A percentile compares a stretch with the other conserved stretches of the same genome.
Evolutionary conservation across 1,140 invertebrate species (phyloP).

Genomic region (Musca domestica): DNA sequence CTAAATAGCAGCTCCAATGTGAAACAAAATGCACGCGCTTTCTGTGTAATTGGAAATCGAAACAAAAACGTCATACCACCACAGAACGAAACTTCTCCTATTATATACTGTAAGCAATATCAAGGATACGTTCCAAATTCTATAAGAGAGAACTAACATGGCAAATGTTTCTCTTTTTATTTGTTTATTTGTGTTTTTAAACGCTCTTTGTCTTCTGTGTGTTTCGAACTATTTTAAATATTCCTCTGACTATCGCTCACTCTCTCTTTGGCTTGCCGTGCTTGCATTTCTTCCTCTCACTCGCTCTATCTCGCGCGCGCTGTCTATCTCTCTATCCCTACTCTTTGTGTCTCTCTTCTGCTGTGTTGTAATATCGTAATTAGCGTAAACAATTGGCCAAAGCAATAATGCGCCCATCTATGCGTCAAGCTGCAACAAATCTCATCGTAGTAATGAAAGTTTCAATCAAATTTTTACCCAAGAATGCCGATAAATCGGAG

Average conservation of each 20-base stretch:
- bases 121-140: too few species aligned
- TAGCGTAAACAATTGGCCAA: constrained; percentile 1
- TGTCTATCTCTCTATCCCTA: neutral
- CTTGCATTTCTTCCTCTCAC: too few species aligned
- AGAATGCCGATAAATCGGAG: constrained; percentile 7
- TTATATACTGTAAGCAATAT: too few species aligned
- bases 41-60: constrained; percentile 14
- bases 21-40: constrained; percentile 4
- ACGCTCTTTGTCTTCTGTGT: neutral
- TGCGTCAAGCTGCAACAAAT: neutral
- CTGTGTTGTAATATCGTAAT: neutral
- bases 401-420: neutral
- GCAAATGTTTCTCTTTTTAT: constrained; percentile 7
- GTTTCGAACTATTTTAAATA: neutral
- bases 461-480: constrained; percentile 15
- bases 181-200: neutral
- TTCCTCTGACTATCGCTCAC: too few species aligned
- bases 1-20: neutral
- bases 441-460: constrained; percentile 18
- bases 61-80: neutral
- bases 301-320: too few species aligned
- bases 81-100: neutral
- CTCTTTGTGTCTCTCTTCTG: too few species aligned
- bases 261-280: too few species aligned
- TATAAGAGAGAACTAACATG: neutral